Percentiles rank a stretch among this genome's conserved stretches.
These are phyloP conservation scores for Cichlasoma orientale DNA, from an alignment of 2,797 vertebrate genomes.

Conservation along the genomic window DNA sequence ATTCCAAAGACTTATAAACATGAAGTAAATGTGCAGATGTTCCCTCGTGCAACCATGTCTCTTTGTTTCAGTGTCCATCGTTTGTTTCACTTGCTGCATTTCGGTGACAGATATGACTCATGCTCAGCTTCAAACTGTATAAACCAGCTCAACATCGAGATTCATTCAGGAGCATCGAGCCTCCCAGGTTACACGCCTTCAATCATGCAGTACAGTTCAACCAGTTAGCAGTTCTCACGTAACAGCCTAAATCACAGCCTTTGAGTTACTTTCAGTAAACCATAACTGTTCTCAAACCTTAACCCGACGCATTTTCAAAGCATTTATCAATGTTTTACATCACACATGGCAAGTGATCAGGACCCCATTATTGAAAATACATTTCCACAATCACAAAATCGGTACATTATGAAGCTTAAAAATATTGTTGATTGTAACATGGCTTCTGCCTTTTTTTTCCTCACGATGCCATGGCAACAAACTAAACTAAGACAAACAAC, in stretches of 20 bases:
- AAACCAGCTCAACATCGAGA: not conserved
- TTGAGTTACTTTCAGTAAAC: not conserved
- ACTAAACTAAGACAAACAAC: not conserved
- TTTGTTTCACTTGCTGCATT: not conserved
- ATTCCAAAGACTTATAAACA: not conserved
- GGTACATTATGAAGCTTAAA: not conserved
- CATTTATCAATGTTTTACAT: no score
- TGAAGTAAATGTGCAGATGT: not conserved
- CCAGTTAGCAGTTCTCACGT: not conserved
- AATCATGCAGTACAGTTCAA: not conserved
- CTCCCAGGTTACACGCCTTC: no score
- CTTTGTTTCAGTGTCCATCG: not conserved
- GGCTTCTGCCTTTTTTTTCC: not conserved
- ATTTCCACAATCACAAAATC: not conserved
- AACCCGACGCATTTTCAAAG: not conserved
- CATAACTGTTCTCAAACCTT: not conserved
- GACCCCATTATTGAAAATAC: not conserved
- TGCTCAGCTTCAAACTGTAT: not conserved
- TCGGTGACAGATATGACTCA: not conserved
- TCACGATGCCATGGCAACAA: not conserved
- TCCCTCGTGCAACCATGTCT: not conserved
- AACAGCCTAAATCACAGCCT: not conserved
- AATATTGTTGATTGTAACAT: not conserved
- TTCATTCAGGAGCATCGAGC: not conserved
- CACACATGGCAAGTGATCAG: not conserved